Base-by-base conservation (phyloP, 1,140 invertebrate genomes). In the Polypedilum pembai region DNA sequence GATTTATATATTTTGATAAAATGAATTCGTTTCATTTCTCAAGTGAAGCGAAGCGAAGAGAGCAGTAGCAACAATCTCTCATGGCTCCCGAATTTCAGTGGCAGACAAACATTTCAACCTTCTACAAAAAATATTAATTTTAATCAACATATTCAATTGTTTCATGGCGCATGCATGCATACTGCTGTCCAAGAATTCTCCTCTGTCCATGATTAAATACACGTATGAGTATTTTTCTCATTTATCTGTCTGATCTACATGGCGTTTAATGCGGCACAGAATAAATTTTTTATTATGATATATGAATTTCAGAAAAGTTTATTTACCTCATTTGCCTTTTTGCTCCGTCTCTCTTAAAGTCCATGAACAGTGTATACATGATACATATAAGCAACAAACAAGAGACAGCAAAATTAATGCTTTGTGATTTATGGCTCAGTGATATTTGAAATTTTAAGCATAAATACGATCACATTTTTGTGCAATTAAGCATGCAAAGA, bases 361-460 rank as follows among this genome's bases (percentile, higher is more conserved):
- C n/a, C n/a, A 18, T 69, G 17, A 10, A 8, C 20, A 33, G 5
- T 33, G 5, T 33, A 33, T 33, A 33, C 5, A 33, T 33, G 24
- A 33, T 33, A 33, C 24, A 33, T 33, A 33, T 33, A 33, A 33
- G 17, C 65, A 17, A 56, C n/a, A 20, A n/a, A 20, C 65, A 20
- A 69, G 18, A 69, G 65, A 69, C 65, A 69, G 65, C 65, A 10
- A 69, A 18, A 69, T 69, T 69, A 69, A 69, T 69, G 17, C 20
- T 18, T 20, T 21, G 65, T 69, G 65, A 69, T 69, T 69, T 69
- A 69, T 69, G 65, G 17, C 65, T 33, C 24, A 69, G n/a, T 69
- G 17, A 69, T 69, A 33, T 33, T 33, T 69, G 8, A 69, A n/a
- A 20, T 18, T 69, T 69, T 56, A 56, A 56, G 41, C 45, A 56